A percentile compares a stretch with the other conserved stretches of the same genome.
These are phyloP conservation scores for Drosophila tsacasi DNA, from an alignment of 1,140 invertebrate genomes.

Conservation along the genomic window DNA sequence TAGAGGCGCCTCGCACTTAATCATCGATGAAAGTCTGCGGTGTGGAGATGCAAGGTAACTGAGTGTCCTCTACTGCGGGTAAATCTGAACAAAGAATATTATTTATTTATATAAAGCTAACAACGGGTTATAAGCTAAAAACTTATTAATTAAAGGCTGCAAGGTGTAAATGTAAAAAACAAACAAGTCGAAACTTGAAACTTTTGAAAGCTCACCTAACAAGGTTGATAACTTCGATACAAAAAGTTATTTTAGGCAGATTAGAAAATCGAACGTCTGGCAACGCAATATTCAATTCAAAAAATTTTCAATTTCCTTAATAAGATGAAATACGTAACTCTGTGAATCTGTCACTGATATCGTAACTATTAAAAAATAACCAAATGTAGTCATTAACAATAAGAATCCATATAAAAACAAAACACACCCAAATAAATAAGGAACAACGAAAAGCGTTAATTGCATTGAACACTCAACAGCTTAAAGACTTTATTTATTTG, in stretches of 20 bases:
- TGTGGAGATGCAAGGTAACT: too few species aligned
- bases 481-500: constrained; percentile 82
- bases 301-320: too few species aligned
- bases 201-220: background rate
- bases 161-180: too few species aligned
- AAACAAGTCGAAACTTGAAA: too few species aligned
- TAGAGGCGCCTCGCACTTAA: too few species aligned
- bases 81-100: too few species aligned
- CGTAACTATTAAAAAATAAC: background rate
- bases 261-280: background rate
- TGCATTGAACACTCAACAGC: constrained; percentile 81
- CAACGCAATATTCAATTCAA: background rate
- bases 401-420: background rate
- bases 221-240: background rate
- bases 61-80: too few species aligned
- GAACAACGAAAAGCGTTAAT: constrained; percentile 38
- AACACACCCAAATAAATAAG: constrained; percentile 1
- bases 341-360: background rate
- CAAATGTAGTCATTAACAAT: background rate
- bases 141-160: too few species aligned
- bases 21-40: too few species aligned
- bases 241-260: background rate
- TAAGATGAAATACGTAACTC: too few species aligned
- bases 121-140: too few species aligned
- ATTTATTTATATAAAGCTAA: too few species aligned